These are phyloP conservation scores for Craniophora ligustri DNA, from an alignment of 2,888 invertebrate genomes.

Conservation along the genomic window DNA sequence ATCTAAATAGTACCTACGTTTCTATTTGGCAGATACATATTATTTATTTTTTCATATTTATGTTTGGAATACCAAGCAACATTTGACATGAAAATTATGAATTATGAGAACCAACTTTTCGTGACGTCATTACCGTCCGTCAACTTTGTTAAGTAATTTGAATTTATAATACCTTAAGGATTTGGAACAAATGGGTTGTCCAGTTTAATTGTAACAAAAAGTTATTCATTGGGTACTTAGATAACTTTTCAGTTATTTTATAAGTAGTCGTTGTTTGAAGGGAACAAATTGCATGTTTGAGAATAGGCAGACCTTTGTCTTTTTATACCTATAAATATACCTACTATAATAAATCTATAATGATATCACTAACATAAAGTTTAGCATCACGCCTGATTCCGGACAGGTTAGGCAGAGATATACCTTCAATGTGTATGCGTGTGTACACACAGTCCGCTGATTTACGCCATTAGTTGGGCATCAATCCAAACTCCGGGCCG, in stretches of 20 bases:
- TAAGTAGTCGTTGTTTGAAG: conserved; percentile 19
- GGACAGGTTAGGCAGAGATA: too few species aligned
- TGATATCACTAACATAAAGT: too few species aligned
- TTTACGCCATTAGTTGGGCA: too few species aligned
- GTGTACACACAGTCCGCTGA: too few species aligned
- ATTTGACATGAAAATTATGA: conserved; percentile 10
- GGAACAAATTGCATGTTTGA: background rate
- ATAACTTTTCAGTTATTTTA: conserved; percentile 24
- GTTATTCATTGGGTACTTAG: conserved; percentile 19
- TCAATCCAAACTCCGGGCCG: too few species aligned
- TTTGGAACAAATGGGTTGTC: conserved; percentile 33
- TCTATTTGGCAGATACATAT: too few species aligned
- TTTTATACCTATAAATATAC: too few species aligned
- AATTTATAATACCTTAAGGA: conserved; percentile 45
- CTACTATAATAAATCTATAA: too few species aligned
- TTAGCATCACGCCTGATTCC: too few species aligned
- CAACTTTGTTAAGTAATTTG: conserved; percentile 40
- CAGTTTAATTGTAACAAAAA: conserved; percentile 30
- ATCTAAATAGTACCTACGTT: too few species aligned
- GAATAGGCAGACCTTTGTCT: background rate
- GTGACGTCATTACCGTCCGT: conserved; percentile 18
- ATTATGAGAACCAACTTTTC: conserved; percentile 7
- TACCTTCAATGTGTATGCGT: too few species aligned
- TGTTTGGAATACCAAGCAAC: background rate
- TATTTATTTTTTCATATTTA: too few species aligned